phyloP scores from a whole-genome alignment of 2,113 vertebrate species.

The Manacus vitellinus region DNA sequence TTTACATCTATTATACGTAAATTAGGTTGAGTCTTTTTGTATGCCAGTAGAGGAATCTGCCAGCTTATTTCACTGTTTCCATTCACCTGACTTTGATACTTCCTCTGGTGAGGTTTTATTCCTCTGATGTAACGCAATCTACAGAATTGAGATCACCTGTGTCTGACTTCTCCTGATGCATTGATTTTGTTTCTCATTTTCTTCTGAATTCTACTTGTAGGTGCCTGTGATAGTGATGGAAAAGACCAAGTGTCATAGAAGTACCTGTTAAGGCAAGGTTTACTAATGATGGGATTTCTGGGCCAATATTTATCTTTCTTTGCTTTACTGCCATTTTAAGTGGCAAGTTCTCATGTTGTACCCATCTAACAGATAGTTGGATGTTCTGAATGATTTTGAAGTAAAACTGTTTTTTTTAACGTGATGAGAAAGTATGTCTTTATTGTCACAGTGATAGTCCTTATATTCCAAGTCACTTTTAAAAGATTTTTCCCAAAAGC shows the following conservation, averaged over 20 bases:
- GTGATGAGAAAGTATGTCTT: background rate
- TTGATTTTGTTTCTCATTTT: background rate
- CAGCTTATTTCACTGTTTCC: background rate
- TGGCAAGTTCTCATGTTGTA: background rate
- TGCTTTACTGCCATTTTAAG: background rate
- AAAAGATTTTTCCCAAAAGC: background rate
- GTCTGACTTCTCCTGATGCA: background rate
- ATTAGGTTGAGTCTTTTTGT: background rate
- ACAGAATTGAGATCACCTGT: background rate
- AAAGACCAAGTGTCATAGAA: background rate
- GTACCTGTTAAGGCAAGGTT: background rate
- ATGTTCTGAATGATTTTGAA: background rate
- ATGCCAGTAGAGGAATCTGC: background rate
- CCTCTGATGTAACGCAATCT: background rate
- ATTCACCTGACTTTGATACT: background rate
- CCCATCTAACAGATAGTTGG: background rate
- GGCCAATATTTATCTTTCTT: background rate
- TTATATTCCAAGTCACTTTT: background rate
- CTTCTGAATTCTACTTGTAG: background rate
- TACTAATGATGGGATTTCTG: background rate
- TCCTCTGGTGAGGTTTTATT: background rate
- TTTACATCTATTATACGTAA: background rate
- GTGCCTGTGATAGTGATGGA: background rate
- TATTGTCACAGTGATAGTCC: background rate
- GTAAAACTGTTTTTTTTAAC: background rate